Percentiles rank a stretch among this genome's conserved stretches.
Evolutionary conservation across 2,113 vertebrate species (phyloP).

Genomic region (Conger conger): DNA sequence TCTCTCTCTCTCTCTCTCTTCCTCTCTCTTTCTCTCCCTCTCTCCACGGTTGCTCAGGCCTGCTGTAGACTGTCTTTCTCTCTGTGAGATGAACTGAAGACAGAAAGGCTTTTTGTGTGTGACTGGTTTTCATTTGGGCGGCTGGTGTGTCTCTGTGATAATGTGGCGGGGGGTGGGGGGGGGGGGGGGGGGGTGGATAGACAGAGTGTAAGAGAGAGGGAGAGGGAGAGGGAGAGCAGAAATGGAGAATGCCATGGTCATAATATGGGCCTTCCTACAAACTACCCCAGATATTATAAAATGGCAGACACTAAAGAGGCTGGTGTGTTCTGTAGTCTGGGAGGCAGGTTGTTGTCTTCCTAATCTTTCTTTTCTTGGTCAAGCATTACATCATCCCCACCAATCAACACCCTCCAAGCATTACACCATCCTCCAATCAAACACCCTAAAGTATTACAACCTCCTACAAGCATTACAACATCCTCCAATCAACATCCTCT

Average conservation of each 20-base stretch:
- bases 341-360: too few relatives aligned
- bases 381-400: too few relatives aligned
- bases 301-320: background rate
- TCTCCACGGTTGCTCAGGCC: slow-evolving; percentile 60
- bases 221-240: slow-evolving; percentile 19
- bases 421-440: too few relatives aligned
- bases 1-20: background rate
- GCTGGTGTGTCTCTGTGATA: slow-evolving; percentile 56
- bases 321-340: too few relatives aligned
- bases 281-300: background rate
- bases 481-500: background rate
- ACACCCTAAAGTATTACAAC: too few relatives aligned
- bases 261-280: background rate
- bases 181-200: slow-evolving; percentile 21
- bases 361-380: too few relatives aligned
- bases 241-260: background rate
- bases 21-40: background rate
- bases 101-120: slow-evolving; percentile 49
- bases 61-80: slow-evolving; percentile 44
- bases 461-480: background rate
- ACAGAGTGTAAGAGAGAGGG: background rate
- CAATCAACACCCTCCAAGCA: too few relatives aligned
- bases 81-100: slow-evolving; percentile 30
- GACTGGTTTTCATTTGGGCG: slow-evolving; percentile 63
- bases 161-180: slow-evolving; percentile 50